phyloP scores from a whole-genome alignment of 2,113 vertebrate genomes.

The Siphamia tubifer region DNA sequence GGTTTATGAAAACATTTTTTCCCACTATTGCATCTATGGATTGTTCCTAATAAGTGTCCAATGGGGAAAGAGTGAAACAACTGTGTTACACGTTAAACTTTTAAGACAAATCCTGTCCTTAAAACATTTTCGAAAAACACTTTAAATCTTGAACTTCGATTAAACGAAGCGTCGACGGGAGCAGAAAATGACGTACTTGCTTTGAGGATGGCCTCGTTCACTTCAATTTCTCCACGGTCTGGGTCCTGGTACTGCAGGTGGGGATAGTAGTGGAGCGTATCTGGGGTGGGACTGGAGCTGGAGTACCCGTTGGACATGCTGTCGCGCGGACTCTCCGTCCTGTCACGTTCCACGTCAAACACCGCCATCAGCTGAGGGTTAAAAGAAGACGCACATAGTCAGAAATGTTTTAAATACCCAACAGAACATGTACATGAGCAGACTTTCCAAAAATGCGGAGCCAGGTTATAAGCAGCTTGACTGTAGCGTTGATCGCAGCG shows the following conservation, averaged over 20 bases:
- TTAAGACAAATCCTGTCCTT: too few species aligned
- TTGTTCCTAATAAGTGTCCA: too few species aligned
- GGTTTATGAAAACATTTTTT: too few species aligned
- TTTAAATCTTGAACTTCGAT: too few species aligned
- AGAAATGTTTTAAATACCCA: neutral
- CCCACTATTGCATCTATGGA: too few species aligned
- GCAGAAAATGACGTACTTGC: conserved; percentile 80
- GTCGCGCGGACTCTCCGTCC: conserved; percentile 72
- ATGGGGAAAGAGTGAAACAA: too few species aligned
- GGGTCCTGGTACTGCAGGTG: conserved; percentile 81
- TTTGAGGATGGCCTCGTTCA: conserved; percentile 88
- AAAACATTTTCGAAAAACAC: too few species aligned
- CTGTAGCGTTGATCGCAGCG: conserved; percentile 25
- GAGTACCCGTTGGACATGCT: conserved; percentile 75
- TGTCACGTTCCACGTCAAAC: conserved; percentile 78
- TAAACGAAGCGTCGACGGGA: neutral
- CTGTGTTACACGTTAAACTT: too few species aligned
- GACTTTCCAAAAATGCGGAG: neutral
- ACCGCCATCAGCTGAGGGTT: conserved; percentile 92
- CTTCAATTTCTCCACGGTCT: conserved; percentile 87
- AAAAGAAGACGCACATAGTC: conserved; percentile 28
- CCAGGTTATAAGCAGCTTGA: conserved; percentile 14
- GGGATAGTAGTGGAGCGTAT: conserved; percentile 75
- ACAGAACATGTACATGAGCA: neutral
- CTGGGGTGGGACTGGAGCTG: conserved; percentile 73